Conservation (phyloP, 1,140 invertebrate genomes). For the Hermetia illucens region DNA sequence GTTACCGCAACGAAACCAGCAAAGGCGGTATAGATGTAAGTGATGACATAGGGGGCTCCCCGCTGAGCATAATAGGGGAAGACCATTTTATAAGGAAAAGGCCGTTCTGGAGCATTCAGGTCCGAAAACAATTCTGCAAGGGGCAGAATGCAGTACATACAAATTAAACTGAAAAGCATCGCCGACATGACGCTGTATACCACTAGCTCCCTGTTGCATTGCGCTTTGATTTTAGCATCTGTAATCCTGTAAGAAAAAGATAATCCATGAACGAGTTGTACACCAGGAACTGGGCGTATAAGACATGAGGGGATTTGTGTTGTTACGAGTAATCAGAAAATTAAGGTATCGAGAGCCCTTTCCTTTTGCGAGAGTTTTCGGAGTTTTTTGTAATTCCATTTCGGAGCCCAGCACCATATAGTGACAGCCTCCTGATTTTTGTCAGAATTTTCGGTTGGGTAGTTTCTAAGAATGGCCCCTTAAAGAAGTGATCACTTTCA, state of each 20-base stretch:
- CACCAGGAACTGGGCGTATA: too few relatives aligned
- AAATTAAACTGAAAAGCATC: not conserved
- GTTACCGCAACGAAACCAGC: conserved; percentile 3
- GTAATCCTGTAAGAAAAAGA: not conserved
- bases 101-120: not conserved
- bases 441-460: too few relatives aligned
- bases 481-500: too few relatives aligned
- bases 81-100: conserved; percentile 3
- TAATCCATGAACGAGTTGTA: not conserved
- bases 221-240: not conserved
- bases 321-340: too few relatives aligned
- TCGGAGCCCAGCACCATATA: too few relatives aligned
- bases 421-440: too few relatives aligned
- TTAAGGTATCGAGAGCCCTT: too few relatives aligned
- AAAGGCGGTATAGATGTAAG: conserved; percentile 1
- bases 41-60: not conserved
- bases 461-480: too few relatives aligned
- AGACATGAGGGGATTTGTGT: too few relatives aligned
- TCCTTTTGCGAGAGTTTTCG: too few relatives aligned
- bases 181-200: not conserved
- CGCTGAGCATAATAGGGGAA: conserved; percentile 3
- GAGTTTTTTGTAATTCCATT: too few relatives aligned
- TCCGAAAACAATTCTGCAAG: not conserved
- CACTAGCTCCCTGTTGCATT: not conserved
- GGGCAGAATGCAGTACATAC: conserved; percentile 2